Base-by-base conservation (phyloP, 2,888 invertebrate genomes). In the Pterobdella sp. region DNA sequence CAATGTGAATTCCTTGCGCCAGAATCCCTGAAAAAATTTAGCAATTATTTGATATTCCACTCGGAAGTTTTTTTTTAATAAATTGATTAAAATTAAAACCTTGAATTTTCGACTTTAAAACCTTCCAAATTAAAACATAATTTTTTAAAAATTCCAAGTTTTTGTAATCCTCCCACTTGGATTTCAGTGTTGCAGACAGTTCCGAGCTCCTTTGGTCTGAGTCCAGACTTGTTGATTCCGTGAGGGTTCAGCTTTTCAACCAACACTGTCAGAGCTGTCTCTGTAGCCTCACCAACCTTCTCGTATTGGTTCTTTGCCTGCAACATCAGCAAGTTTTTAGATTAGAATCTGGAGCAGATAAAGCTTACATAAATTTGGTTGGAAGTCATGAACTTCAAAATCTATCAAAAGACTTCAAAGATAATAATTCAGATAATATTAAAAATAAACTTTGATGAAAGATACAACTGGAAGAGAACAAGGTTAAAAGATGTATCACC, bases 251-350 rank as follows among this genome's bases (percentile, higher is more conserved):
- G 88, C 86, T 99, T 99, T 86, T 99, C 98, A 74, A 93, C 94
- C 77, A 99, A 88, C 0, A 98, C 96, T 82, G 96, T 93, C 77
- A 99, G 88, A 74, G 98, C 98, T 74, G 98, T 98, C 86, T 99
- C 98, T 74, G 98, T 99, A 78, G 98, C 97, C 86, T 99, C 98
- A 82, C 98, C 98, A 79, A 99, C 98, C 86, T 98, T 98, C 85
- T 98, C 98, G 85, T 97, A 98, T 65, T 90, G 89, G 85, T 93
- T 92, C 85, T 97, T 97, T 86, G 94, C 91, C 87, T 86, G 78
- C 4, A 34, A 18, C n/a, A 18, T 14, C n/a, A 49, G 22, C 14
- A 18, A 49, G 52, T 14, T 22, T 49, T 49, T 49, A n/a, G 22
- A 18, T 49, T 22, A n/a, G 52, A n/a, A 18, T 49, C n/a, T 14